phyloP scores from a whole-genome alignment of 2,113 vertebrate species.

The Planiliza haematocheilus region DNA sequence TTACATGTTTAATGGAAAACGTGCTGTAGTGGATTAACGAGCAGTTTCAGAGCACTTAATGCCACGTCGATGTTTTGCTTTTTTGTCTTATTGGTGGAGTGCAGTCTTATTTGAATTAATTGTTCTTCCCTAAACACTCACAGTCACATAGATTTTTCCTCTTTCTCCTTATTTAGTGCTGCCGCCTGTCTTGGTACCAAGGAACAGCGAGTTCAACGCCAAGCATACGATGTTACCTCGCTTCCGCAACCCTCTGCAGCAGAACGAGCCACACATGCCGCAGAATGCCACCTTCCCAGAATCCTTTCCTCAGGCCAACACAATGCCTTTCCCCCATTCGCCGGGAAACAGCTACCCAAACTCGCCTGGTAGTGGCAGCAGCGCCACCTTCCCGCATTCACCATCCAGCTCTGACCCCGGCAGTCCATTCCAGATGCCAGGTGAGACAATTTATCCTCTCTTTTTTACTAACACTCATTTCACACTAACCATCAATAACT shows the following conservation, averaged over 20 bases:
- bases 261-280: slow-evolving; percentile 97
- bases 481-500: background rate
- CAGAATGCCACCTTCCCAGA: slow-evolving; percentile 98
- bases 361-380: slow-evolving; percentile 93
- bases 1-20: background rate
- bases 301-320: slow-evolving; percentile 86
- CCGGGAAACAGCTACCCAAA: slow-evolving; percentile 93
- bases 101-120: background rate
- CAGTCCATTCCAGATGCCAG: slow-evolving; percentile 99
- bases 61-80: background rate
- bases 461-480: background rate
- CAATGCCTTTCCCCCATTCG: slow-evolving; percentile 85
- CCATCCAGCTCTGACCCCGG: slow-evolving; percentile 95
- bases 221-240: slow-evolving; percentile 97
- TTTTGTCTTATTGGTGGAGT: background rate
- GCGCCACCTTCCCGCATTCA: slow-evolving; percentile 93
- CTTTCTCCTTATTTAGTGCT: slow-evolving; percentile 84
- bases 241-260: slow-evolving; percentile 94
- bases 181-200: slow-evolving; percentile 96
- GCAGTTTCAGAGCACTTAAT: background rate
- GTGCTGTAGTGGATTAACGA: background rate
- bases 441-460: slow-evolving; percentile 71
- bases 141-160: background rate
- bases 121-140: background rate
- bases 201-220: slow-evolving; percentile 98